Percentiles rank a stretch among this genome's conserved stretches.
Evolutionary conservation across 2,888 invertebrate genomes (phyloP).

Genomic region (Odontothrips loti): DNA sequence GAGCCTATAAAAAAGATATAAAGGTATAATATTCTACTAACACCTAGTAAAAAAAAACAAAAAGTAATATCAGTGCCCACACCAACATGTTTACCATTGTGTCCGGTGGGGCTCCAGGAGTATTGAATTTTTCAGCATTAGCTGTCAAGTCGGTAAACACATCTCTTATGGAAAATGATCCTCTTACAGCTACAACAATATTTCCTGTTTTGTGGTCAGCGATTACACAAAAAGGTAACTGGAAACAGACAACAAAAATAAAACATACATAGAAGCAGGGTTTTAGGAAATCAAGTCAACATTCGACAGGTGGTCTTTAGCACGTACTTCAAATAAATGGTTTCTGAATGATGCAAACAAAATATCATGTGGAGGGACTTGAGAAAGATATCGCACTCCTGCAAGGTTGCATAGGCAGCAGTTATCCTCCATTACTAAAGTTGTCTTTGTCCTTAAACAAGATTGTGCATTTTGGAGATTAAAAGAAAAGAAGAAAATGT

Average conservation of each 20-base stretch:
- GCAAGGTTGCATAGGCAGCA: conserved; percentile 85
- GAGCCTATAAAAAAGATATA: conserved; percentile 54
- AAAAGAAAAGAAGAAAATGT: too few species aligned
- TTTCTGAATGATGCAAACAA: conserved; percentile 83
- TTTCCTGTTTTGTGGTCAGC: conserved; percentile 74
- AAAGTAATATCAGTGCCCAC: neutral
- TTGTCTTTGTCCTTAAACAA: conserved; percentile 48
- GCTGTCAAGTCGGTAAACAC: conserved; percentile 79
- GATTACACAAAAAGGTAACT: conserved; percentile 84
- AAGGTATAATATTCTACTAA: neutral
- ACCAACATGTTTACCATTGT: conserved; percentile 51
- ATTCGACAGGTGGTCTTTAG: neutral
- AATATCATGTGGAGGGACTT: conserved; percentile 70
- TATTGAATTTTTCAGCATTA: conserved; percentile 67
- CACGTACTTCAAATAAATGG: conserved; percentile 70
- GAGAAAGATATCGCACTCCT: conserved; percentile 74
- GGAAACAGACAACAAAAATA: conserved; percentile 39
- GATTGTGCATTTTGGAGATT: conserved; percentile 32
- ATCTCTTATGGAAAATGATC: conserved; percentile 80
- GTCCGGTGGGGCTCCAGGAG: conserved; percentile 60
- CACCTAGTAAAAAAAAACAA: conserved; percentile 24
- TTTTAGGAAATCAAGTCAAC: neutral
- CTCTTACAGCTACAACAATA: conserved; percentile 78
- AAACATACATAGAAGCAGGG: conserved; percentile 7
- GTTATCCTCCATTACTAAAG: conserved; percentile 77